Evolutionary conservation across 2,113 vertebrate genomes (phyloP).

Genomic region (Notothenia rossii): DNA sequence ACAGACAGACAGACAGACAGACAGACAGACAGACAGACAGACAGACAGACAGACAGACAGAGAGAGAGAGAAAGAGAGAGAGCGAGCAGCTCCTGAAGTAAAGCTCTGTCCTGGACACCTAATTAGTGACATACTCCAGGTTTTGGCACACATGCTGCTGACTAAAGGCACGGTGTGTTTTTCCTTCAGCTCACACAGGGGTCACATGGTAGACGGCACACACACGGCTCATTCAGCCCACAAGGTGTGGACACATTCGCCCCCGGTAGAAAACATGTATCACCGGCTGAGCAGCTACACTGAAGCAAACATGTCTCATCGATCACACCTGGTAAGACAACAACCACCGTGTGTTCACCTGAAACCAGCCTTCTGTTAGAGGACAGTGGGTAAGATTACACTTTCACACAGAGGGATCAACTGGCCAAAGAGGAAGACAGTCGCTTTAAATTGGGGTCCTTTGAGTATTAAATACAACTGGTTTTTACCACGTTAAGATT

Average conservation of each 20-base stretch:
- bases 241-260: conserved; percentile 55
- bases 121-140: conserved; percentile 8
- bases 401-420: not conserved
- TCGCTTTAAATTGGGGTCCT: not conserved
- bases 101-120: conserved; percentile 14
- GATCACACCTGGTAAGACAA: conserved; percentile 6
- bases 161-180: conserved; percentile 25
- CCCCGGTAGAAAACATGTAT: conserved; percentile 31
- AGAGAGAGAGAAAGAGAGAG: no score
- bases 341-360: not conserved
- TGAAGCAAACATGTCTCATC: conserved; percentile 4
- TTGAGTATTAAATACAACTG: not conserved
- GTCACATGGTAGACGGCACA: conserved; percentile 51
- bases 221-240: conserved; percentile 65
- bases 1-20: no score
- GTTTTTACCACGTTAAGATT: no score
- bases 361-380: conserved; percentile 17
- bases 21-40: no score
- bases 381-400: not conserved
- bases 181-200: conserved; percentile 26
- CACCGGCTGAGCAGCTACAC: conserved; percentile 12
- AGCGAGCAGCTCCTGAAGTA: not conserved
- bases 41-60: no score
- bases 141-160: not conserved
- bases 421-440: no score